phyloP scores from a whole-genome alignment of 2,797 vertebrate genomes.

The Hirundo rustica region DNA sequence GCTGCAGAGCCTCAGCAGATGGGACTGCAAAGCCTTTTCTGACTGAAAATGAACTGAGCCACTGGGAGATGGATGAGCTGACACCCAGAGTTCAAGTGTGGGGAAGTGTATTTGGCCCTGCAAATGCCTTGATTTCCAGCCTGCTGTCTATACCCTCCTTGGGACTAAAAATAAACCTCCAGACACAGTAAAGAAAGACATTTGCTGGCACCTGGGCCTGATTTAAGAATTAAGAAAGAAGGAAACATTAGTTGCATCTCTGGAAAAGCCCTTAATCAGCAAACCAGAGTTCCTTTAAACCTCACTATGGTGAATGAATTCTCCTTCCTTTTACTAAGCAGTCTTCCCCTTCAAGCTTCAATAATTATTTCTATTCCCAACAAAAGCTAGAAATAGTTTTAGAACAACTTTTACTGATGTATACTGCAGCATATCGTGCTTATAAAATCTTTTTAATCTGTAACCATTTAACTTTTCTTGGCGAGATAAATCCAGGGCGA shows the following conservation, averaged over 20 bases:
- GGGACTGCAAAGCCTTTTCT: background rate
- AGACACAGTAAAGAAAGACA: background rate
- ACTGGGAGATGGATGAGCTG: background rate
- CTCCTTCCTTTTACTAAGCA: slow-evolving; percentile 29
- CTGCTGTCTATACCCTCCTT: background rate
- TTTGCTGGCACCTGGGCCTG: slow-evolving; percentile 7
- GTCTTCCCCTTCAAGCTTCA: slow-evolving; percentile 48
- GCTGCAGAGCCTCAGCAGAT: background rate
- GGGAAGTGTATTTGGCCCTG: background rate
- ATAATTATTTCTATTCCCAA: slow-evolving; percentile 45
- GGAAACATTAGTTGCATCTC: slow-evolving; percentile 46
- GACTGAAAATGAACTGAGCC: background rate
- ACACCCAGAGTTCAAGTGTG: background rate
- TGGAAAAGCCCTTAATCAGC: slow-evolving; percentile 53
- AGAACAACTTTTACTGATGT: slow-evolving; percentile 38
- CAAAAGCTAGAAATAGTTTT: slow-evolving; percentile 25
- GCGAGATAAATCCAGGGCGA: slow-evolving; percentile 44
- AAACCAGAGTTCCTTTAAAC: slow-evolving; percentile 52
- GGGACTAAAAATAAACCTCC: slow-evolving; percentile 48
- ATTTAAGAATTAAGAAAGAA: slow-evolving; percentile 19
- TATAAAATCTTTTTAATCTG: slow-evolving; percentile 71
- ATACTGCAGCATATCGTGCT: slow-evolving; percentile 52
- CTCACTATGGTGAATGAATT: background rate
- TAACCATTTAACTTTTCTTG: slow-evolving; percentile 68
- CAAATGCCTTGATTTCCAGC: background rate